Evolutionary conservation across 1,140 invertebrate genomes (phyloP), one percentile per base, ranked within the genome.

Genomic region (Rhyzopertha dominica): DNA sequence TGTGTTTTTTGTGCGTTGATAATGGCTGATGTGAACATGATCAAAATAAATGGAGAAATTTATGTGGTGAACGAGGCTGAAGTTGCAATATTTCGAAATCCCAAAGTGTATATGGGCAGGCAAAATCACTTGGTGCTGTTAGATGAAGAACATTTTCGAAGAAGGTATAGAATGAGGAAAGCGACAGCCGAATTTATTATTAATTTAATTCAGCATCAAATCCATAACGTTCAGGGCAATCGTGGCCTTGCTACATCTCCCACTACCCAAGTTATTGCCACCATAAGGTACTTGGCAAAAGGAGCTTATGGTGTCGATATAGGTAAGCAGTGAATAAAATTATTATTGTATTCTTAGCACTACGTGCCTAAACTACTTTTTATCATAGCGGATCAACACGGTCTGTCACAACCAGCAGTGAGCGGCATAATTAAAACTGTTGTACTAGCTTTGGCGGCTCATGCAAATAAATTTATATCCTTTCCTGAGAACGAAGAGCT

Each of bases 371-470:
- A n/a, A 5, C 9, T 18, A 17, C 5, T 5, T 36, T n/a, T n/a
- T 20, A 16, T 53, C 29, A 16, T 18, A 32, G 58, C 39, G 4
- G 58, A 61, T 36, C 52, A 55, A 14, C 23, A 24, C 23, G 53
- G 50, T 5, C 12, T 58, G 2, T 34, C 32, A 20, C 46, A 50
- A 8, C 20, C 51, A 9, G 49, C 57, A 32, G 45, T 56, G 9
- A 26, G 22, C 20, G 20, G 40, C n/a, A 42, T 49, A 7, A 38
- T 61, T 4, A 31, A 41, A 5, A 36, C 24, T 26, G 50, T 60
- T 1, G 44, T 41, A 19, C 9, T 10, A 29, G 49, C 55, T 18
- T 49, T 56, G 12, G 49, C 49, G 10, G 14, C 7, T 7, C 25
- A 53, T 17, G 14, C 30, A 16, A 5, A 13, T 3, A 10, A 54